Percentiles rank a stretch among this genome's conserved stretches.
Conservation (phyloP, 2,797 vertebrate species). For the Serranus cabrilla region DNA sequence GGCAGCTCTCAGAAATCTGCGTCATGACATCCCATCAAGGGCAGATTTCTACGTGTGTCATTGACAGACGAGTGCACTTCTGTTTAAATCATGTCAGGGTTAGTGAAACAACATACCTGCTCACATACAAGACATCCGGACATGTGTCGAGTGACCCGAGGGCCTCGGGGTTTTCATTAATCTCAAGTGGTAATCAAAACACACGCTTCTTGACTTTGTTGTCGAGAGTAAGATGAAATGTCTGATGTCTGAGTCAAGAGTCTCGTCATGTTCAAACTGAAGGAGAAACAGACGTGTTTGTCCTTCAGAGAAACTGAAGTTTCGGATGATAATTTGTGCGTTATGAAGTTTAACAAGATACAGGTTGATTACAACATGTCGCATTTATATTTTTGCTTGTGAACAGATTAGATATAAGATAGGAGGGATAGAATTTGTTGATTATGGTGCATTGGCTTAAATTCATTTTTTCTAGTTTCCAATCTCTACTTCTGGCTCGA, state of each 20-base stretch:
- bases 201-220: neutral
- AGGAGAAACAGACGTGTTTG: neutral
- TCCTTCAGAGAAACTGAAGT: too few relatives aligned
- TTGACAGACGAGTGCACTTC: slow-evolving; percentile 8
- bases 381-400: too few relatives aligned
- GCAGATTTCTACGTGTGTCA: slow-evolving; percentile 19
- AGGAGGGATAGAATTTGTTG: too few relatives aligned
- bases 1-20: slow-evolving; percentile 33
- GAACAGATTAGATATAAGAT: too few relatives aligned
- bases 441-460: too few relatives aligned
- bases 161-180: neutral
- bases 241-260: neutral
- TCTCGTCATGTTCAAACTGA: neutral
- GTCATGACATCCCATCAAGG: slow-evolving; percentile 37
- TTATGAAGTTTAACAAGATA: too few relatives aligned
- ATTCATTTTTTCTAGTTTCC: too few relatives aligned
- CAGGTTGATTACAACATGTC: too few relatives aligned
- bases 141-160: neutral
- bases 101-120: neutral
- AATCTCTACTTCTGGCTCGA: too few relatives aligned
- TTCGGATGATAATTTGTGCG: neutral
- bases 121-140: slow-evolving; percentile 4
- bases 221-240: neutral
- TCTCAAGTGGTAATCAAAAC: neutral
- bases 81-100: slow-evolving; percentile 3